phyloP scores from a whole-genome alignment of 2,113 vertebrate genomes.

The Ondatra zibethicus region DNA sequence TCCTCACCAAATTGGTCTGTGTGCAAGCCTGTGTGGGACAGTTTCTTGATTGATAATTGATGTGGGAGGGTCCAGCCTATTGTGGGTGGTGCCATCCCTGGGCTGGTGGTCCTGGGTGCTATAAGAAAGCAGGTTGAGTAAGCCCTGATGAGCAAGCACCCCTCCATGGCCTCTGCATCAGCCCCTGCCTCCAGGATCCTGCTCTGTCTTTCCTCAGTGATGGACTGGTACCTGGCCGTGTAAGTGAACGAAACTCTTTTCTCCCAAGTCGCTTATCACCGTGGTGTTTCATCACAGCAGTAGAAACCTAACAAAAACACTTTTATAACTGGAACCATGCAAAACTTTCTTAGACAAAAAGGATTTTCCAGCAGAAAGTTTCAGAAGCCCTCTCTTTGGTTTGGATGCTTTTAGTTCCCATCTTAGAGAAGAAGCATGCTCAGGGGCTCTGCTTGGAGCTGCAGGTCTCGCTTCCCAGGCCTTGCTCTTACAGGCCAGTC shows the following conservation, averaged over 20 bases:
- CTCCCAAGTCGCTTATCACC: neutral
- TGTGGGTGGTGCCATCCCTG: neutral
- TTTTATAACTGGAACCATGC: neutral
- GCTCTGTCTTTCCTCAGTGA: neutral
- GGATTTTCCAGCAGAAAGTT: neutral
- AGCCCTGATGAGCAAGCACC: neutral
- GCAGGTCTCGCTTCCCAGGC: neutral
- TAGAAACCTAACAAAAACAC: neutral
- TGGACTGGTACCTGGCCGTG: neutral
- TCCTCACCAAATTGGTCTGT: neutral
- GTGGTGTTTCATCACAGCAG: neutral
- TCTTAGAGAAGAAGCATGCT: neutral
- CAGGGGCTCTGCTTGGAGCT: neutral
- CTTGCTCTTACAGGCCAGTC: neutral
- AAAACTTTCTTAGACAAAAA: neutral
- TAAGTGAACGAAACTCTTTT: neutral
- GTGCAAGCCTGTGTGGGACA: neutral
- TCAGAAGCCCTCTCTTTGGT: neutral
- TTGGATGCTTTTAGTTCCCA: neutral
- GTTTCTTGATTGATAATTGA: neutral
- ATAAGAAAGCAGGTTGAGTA: neutral
- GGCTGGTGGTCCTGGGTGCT: neutral
- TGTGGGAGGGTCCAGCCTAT: neutral
- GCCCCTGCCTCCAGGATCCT: neutral
- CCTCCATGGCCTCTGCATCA: neutral